These are phyloP conservation scores for Pelvicachromis taeniatus DNA, from an alignment of 2,113 vertebrate genomes.

Conservation along the genomic window DNA sequence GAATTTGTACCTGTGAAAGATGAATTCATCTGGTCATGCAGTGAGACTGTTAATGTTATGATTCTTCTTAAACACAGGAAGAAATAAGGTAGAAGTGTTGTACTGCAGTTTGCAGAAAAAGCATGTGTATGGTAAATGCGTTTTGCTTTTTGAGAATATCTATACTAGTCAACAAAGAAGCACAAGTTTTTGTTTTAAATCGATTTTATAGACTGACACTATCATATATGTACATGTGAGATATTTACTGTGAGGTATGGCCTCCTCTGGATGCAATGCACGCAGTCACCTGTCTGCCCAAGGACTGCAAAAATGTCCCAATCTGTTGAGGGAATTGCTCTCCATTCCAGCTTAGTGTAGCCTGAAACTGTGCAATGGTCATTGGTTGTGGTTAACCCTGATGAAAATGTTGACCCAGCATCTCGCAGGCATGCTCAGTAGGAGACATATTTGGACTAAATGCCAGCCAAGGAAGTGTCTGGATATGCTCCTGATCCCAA, in stretches of 20 bases:
- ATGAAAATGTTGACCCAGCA: background rate
- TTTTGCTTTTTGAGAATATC: background rate
- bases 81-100: background rate
- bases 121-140: background rate
- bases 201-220: background rate
- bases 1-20: background rate
- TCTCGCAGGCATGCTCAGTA: background rate
- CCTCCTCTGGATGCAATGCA: background rate
- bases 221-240: background rate
- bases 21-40: background rate
- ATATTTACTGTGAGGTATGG: background rate
- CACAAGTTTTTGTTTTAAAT: background rate
- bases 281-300: background rate
- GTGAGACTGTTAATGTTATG: background rate
- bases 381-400: background rate
- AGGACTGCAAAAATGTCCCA: background rate
- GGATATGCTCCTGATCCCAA: background rate
- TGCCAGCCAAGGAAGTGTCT: background rate
- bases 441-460: background rate
- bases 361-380: background rate
- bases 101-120: background rate
- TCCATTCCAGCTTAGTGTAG: background rate
- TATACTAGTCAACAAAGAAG: background rate
- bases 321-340: background rate
- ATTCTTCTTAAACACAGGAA: background rate